Evolutionary conservation across 2,797 vertebrate genomes (phyloP).

Genomic region (Macrochelys suwanniensis): DNA sequence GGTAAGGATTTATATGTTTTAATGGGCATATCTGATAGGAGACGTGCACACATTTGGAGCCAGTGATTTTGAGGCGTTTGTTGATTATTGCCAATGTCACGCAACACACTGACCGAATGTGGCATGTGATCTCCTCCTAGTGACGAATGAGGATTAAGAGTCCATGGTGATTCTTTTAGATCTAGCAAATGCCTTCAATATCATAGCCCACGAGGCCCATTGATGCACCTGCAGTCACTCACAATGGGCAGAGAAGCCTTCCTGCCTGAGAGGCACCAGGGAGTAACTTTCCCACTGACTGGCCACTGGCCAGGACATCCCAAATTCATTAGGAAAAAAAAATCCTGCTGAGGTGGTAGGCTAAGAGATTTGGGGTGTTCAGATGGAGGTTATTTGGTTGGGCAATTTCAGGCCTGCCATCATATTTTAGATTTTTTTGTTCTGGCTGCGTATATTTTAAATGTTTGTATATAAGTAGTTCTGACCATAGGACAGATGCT

Average conservation of each 20-base stretch:
- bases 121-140: not conserved
- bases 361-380: not conserved
- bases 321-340: not conserved
- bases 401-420: not conserved
- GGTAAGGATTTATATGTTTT: not conserved
- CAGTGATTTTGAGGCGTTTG: not conserved
- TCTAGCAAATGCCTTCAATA: not conserved
- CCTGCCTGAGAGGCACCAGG: not conserved
- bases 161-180: not conserved
- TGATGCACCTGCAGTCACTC: not conserved
- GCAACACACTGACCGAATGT: not conserved
- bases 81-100: not conserved
- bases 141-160: not conserved
- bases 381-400: not conserved
- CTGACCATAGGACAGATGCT: not conserved
- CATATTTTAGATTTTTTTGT: not conserved
- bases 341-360: not conserved
- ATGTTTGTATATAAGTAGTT: fast-evolving
- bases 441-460: not conserved
- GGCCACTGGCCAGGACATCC: not conserved
- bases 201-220: fast-evolving
- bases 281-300: not conserved
- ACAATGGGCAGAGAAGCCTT: not conserved
- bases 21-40: constrained; percentile 7
- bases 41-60: constrained; percentile 5